Conservation (phyloP, 2,797 vertebrate species). For the Rousettus madagascariensis region DNA sequence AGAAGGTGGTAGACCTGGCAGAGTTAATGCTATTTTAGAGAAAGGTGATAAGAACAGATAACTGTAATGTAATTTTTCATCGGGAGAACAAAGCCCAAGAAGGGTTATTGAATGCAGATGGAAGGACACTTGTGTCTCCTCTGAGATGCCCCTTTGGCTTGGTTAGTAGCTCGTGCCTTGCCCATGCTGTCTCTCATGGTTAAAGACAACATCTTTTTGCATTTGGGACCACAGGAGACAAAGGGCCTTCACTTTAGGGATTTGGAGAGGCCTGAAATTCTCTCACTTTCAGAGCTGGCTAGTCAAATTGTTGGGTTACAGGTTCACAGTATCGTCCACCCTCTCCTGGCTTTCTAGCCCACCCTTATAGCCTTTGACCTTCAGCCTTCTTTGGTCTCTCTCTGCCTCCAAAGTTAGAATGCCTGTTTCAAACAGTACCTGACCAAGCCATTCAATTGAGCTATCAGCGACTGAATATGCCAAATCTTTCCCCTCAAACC, state of each 20-base stretch:
- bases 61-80: constrained; percentile 39
- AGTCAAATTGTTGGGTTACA: not conserved
- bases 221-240: not conserved
- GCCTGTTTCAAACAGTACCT: not conserved
- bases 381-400: not conserved
- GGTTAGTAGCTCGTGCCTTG: not conserved
- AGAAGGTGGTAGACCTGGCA: constrained; percentile 42
- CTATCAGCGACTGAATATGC: not conserved
- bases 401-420: not conserved
- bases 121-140: not conserved
- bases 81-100: not conserved
- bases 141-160: not conserved
- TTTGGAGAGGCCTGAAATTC: not conserved
- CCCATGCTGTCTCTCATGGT: constrained; percentile 41
- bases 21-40: constrained; percentile 51
- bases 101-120: not conserved
- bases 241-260: not conserved
- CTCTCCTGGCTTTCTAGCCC: not conserved
- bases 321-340: not conserved
- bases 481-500: not conserved
- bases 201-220: not conserved
- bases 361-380: not conserved
- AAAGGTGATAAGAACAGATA: constrained; percentile 59
- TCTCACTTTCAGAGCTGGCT: not conserved
- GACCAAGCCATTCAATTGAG: not conserved